Percentiles rank a stretch among this genome's conserved stretches.
These are phyloP conservation scores for Solea solea DNA, from an alignment of 2,113 vertebrate species.

Conservation along the genomic window DNA sequence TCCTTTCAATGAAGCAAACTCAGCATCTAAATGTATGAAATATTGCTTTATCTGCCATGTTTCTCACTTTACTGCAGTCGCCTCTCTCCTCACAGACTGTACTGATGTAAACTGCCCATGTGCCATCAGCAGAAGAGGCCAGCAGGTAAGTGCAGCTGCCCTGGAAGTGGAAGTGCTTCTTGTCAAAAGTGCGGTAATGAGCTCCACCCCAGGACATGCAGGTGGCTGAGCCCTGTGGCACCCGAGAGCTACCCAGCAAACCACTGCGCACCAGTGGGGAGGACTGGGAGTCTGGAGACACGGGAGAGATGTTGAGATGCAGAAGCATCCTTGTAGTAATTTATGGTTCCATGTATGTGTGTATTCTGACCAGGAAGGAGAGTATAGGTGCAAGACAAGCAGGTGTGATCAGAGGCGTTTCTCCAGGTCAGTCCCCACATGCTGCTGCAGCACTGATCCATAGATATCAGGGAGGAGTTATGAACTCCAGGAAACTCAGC, in stretches of 20 bases:
- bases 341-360: rapidly evolving
- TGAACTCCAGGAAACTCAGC: slow-evolving; percentile 67
- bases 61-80: slow-evolving; percentile 81
- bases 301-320: neutral
- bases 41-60: neutral
- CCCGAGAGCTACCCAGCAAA: slow-evolving; percentile 62
- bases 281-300: slow-evolving; percentile 66
- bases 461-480: slow-evolving; percentile 79
- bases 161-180: slow-evolving; percentile 86
- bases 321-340: too few species aligned
- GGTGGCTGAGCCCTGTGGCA: slow-evolving; percentile 74
- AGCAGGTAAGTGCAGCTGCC: slow-evolving; percentile 87
- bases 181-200: slow-evolving; percentile 88
- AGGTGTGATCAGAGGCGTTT: slow-evolving; percentile 78
- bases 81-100: slow-evolving; percentile 66
- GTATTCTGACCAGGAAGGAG: slow-evolving; percentile 74
- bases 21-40: neutral
- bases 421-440: slow-evolving; percentile 89
- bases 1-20: too few species aligned
- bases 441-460: slow-evolving; percentile 87
- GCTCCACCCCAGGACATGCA: slow-evolving; percentile 89
- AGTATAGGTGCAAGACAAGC: slow-evolving; percentile 84
- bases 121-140: slow-evolving; percentile 81
- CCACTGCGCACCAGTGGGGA: slow-evolving; percentile 74
- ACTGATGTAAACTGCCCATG: slow-evolving; percentile 84